Evolutionary conservation across 1,140 invertebrate species (phyloP), one percentile per base, ranked within the genome.

Genomic region (Pogonognathellus flavescens): DNA sequence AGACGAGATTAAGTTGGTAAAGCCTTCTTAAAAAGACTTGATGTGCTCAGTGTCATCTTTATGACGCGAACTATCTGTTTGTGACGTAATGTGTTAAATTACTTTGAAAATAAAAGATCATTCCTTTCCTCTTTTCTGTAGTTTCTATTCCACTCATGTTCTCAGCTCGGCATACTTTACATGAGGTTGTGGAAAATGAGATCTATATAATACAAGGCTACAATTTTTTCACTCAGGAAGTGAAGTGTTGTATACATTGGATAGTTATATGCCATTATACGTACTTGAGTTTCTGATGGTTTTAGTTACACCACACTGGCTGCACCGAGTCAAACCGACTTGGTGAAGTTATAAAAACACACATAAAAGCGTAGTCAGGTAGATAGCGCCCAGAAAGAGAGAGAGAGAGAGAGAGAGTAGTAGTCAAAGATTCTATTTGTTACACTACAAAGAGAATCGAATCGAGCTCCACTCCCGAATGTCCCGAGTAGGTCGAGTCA

Each of bases 381-480:
- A 66, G 62, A 11, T 11, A 66, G 0, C 9, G 3, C 13, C 18
- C 18, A 18, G n/a, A 60, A 60, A 60, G 18, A 20, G 18, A 14
- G 57, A 59, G 57, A 59, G 20, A 59, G 57, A 59, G 16, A 59
- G 57, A 18, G 1, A 18, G 59, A 60, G n/a, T 20, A 60, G 59
- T 60, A 14, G 62, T 6, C 18, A 25, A 66, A 66, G 70, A 76
- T 50, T 76, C 41, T 49, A 76, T 25, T 76, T 76, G 70, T 49
- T 76, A 76, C 49, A 31, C 70, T 76, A 76, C 49, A 25, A 76
- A 50, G 25, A 76, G 70, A 76, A 76, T 76, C 70, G 70, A 76
- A 76, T 76, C 31, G 70, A 76, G 70, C 62, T 70, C 20, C 53
- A 57, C n/a, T 14, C n/a, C 11, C 53, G 53, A 57, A 9, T 14